A percentile compares a stretch with the other conserved stretches of the same genome.
phyloP scores from a whole-genome alignment of 2,113 vertebrate species.

The Ictidomys tridecemlineatus region DNA sequence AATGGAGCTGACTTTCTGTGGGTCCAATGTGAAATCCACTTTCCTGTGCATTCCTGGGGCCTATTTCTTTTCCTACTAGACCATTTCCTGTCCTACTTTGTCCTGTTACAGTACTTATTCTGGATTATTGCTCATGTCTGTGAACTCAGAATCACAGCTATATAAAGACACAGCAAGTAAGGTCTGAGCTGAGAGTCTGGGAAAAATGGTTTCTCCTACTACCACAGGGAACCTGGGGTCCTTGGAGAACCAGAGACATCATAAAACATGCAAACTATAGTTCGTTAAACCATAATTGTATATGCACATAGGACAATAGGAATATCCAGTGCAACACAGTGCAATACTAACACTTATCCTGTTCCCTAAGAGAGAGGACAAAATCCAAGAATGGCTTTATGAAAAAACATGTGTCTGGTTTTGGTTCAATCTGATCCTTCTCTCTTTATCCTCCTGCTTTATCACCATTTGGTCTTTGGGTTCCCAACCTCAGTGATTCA shows the following conservation, averaged over 20 bases:
- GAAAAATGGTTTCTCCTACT: neutral
- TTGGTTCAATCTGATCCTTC: neutral
- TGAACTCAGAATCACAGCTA: neutral
- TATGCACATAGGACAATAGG: neutral
- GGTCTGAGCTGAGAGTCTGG: neutral
- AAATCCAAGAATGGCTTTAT: neutral
- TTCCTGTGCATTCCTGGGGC: neutral
- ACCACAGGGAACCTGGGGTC: too few species aligned
- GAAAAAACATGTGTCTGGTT: neutral
- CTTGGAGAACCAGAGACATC: neutral
- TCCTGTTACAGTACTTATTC: neutral
- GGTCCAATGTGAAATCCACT: neutral
- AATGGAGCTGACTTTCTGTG: neutral
- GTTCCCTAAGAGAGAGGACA: constrained; percentile 9
- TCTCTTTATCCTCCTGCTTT: neutral
- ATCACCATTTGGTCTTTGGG: neutral
- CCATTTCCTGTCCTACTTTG: neutral
- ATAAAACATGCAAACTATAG: neutral
- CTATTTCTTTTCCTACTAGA: neutral
- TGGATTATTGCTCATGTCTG: neutral
- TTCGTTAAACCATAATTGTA: neutral
- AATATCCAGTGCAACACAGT: neutral
- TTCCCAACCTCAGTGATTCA: neutral
- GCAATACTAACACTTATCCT: neutral
- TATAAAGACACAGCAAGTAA: neutral